phyloP scores from a whole-genome alignment of 2,113 vertebrate genomes.

The Meriones unguiculatus region DNA sequence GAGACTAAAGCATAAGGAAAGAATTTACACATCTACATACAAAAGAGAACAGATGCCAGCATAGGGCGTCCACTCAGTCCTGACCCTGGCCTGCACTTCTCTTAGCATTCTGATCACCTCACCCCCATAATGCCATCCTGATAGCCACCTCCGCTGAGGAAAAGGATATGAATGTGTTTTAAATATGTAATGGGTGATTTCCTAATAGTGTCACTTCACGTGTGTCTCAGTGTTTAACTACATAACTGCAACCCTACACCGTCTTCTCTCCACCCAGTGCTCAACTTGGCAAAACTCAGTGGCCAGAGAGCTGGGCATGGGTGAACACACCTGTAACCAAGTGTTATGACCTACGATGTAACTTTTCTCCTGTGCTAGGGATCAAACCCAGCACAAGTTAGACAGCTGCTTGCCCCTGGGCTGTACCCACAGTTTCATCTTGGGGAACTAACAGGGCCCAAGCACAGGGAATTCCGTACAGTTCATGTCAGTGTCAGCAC shows the following conservation, averaged over 20 bases:
- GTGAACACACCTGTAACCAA: background rate
- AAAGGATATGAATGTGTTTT: background rate
- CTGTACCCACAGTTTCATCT: background rate
- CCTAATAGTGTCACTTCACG: background rate
- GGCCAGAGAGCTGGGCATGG: background rate
- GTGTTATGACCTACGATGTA: background rate
- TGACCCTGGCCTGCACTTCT: background rate
- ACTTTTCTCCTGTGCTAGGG: background rate
- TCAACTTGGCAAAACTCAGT: background rate
- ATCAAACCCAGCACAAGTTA: background rate
- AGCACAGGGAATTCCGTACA: conserved; percentile 65
- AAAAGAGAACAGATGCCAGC: background rate
- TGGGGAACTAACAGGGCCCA: conserved; percentile 57
- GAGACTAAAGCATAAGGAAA: background rate
- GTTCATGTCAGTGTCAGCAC: background rate
- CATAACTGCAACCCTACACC: background rate
- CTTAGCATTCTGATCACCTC: background rate
- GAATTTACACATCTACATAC: background rate
- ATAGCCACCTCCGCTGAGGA: no score
- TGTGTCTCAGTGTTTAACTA: background rate
- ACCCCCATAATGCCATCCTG: background rate
- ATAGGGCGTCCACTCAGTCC: no score
- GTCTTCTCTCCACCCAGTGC: background rate
- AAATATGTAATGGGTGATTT: background rate
- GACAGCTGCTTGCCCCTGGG: background rate